Conservation (phyloP, 2,113 vertebrate genomes). For the Corynorhinus townsendii region DNA sequence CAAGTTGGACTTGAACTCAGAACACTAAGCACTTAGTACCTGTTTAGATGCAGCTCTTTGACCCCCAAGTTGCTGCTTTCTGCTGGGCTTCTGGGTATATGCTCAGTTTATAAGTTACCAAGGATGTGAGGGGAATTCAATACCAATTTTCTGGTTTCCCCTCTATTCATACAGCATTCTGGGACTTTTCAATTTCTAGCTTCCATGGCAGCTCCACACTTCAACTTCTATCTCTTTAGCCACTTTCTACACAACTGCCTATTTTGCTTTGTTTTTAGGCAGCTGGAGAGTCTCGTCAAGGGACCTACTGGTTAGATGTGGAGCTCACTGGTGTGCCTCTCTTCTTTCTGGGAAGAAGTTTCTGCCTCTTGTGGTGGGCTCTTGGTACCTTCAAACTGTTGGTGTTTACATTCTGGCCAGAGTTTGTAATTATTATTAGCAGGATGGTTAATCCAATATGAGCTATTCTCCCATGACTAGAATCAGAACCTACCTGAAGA, state of each 20-base stretch:
- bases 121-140: neutral
- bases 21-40: neutral
- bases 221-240: neutral
- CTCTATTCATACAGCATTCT: neutral
- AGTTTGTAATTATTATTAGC: neutral
- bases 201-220: neutral
- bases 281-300: no score
- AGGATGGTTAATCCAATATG: neutral
- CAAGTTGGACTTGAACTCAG: neutral
- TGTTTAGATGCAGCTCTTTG: neutral
- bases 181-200: neutral
- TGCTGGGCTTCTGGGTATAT: neutral
- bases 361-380: neutral
- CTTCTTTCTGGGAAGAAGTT: neutral
- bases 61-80: neutral
- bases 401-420: neutral
- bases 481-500: neutral
- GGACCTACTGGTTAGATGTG: neutral
- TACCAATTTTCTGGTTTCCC: neutral
- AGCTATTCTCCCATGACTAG: neutral
- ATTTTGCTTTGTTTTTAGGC: neutral
- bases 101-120: neutral
- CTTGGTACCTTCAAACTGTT: neutral
- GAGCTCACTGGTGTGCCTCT: fast-evolving
- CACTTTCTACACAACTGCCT: neutral